Evolutionary conservation across 1,140 invertebrate genomes (phyloP), one percentile per base, ranked within the genome.

Genomic region (Zaprionus lachaisei): DNA sequence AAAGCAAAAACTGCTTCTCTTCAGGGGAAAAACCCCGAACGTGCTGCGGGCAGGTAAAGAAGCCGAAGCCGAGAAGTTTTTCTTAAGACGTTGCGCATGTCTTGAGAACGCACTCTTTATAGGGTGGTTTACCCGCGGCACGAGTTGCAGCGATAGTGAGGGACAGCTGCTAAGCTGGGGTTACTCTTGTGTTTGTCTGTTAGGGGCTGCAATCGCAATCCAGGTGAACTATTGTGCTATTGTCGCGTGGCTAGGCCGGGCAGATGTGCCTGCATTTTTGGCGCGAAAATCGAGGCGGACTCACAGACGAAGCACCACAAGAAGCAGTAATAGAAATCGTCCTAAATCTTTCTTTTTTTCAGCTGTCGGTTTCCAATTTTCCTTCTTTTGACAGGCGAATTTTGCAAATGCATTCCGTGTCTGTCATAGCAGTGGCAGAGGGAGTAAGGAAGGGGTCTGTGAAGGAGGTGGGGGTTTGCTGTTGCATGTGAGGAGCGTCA

Each of bases 81-180:
- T 62, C 75, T 79, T 91, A 89, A 89, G 85, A 89, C 81, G 86
- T 82, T 89, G 85, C 85, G 85, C 86, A 90, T 89, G 85, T 89
- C 85, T 89, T 89, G 58, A 82, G 77, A 61, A 61, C 73, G 62
- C 47, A 54, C 41, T 60, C 58, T 57, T 2, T 17, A 12, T 22
- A n/a, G 38, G 49, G 31, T 26, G 63, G 28, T 49, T 63, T 49
- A 20, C 1, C n/a, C n/a, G 9, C 5, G n/a, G 41, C 41, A 47
- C 41, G 41, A 17, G 65, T 34, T 75, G 51, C 31, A 17, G 51
- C 49, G 7, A 34, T 34, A 11, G 11, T 11, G 9, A 63, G 17
- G 73, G 83, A 62, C 83, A 84, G 84, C 84, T 84, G 84, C 77
- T 86, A 82, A 75, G 65, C 69, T 55, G 34, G 24, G 56, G n/a